phyloP scores from a whole-genome alignment of 2,888 invertebrate genomes.

The Limnephilus marmoratus region DNA sequence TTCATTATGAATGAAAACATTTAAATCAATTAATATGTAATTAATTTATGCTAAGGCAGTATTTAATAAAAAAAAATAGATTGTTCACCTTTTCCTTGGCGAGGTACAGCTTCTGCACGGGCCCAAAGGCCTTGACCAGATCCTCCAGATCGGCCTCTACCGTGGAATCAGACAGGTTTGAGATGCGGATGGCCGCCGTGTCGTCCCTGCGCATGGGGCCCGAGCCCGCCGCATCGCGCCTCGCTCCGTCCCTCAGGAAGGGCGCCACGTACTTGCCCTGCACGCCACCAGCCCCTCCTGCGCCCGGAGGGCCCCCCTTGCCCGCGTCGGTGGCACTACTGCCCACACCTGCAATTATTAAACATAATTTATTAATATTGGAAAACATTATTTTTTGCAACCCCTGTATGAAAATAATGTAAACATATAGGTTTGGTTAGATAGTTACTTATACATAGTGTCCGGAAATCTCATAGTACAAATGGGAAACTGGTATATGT shows the following conservation, averaged over 20 bases:
- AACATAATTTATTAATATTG: too few species aligned
- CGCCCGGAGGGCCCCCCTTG: constrained; percentile 51
- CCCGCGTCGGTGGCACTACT: not conserved
- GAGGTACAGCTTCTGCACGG: constrained; percentile 94
- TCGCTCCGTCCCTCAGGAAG: constrained; percentile 90
- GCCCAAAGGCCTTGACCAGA: constrained; percentile 95
- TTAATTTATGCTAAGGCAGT: too few species aligned
- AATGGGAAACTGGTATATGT: too few species aligned
- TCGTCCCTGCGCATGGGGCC: constrained; percentile 87
- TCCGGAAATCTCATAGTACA: too few species aligned
- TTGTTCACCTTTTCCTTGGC: constrained; percentile 89
- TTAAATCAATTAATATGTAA: too few species aligned
- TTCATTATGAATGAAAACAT: too few species aligned
- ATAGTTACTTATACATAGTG: too few species aligned
- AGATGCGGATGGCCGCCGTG: constrained; percentile 95
- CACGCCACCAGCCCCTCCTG: constrained; percentile 71
- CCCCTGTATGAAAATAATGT: too few species aligned
- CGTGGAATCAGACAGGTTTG: constrained; percentile 97
- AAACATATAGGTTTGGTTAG: too few species aligned
- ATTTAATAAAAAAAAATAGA: not conserved
- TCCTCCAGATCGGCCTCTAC: constrained; percentile 97
- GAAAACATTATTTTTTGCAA: too few species aligned
- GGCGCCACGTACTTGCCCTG: constrained; percentile 91
- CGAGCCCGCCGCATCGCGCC: constrained; percentile 82
- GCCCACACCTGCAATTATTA: constrained; percentile 29